Conservation (phyloP, 2,113 vertebrate genomes). For the Verasper variegatus region DNA sequence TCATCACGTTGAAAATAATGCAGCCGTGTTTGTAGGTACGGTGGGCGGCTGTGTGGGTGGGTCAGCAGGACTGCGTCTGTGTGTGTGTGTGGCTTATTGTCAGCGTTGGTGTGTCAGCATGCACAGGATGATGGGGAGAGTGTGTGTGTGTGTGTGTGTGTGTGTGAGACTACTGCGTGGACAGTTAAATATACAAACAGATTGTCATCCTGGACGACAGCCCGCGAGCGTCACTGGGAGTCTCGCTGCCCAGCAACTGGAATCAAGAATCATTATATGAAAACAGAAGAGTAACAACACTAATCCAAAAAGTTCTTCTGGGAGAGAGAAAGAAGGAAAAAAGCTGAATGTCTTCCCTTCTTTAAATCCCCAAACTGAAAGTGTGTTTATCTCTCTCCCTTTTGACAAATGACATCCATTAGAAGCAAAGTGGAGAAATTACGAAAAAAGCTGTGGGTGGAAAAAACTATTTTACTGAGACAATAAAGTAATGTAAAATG, state of each 20-base stretch:
- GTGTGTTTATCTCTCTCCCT: conserved; percentile 64
- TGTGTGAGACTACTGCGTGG: conserved; percentile 14
- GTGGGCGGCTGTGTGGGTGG: conserved; percentile 40
- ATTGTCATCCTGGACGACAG: conserved; percentile 46
- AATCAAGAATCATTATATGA: conserved; percentile 35
- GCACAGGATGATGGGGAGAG: conserved; percentile 15
- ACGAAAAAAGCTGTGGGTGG: conserved; percentile 37
- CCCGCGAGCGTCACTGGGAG: conserved; percentile 4
- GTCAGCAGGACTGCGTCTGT: conserved; percentile 25
- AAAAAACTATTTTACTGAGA: conserved; percentile 63
- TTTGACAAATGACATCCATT: conserved; percentile 71
- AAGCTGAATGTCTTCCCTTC: not conserved
- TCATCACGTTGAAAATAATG: conserved; percentile 13
- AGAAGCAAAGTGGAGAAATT: conserved; percentile 65
- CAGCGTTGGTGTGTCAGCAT: conserved; percentile 29
- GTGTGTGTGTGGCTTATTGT: conserved; percentile 15
- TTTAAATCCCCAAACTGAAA: conserved; percentile 42
- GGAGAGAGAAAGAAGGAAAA: not conserved
- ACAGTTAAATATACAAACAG: conserved; percentile 34
- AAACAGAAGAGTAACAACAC: conserved; percentile 32
- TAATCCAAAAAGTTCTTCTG: conserved; percentile 50
- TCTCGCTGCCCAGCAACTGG: conserved; percentile 22
- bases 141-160: conserved; percentile 31
- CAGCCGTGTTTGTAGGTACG: not conserved
- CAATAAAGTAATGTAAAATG: conserved; percentile 66